Evolutionary conservation across 2,888 invertebrate species (phyloP).

Genomic region (Drosophila tanythrix): DNA sequence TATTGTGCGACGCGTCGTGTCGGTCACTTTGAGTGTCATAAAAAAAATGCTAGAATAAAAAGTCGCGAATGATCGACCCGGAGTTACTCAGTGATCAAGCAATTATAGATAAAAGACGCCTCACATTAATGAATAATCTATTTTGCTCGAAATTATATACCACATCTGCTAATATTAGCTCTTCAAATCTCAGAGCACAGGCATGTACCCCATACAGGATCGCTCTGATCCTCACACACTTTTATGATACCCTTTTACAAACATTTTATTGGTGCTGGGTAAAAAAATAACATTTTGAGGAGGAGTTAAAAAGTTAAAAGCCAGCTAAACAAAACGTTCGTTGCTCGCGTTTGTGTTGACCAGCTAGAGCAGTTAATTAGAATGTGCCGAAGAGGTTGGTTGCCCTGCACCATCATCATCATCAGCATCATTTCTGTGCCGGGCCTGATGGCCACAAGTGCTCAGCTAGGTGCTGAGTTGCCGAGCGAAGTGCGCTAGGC

Average conservation of each 20-base stretch:
- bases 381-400: conserved; percentile 59
- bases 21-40: conserved; percentile 81
- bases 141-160: neutral
- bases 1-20: conserved; percentile 73
- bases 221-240: neutral
- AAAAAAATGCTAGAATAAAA: conserved; percentile 44
- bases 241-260: conserved; percentile 6
- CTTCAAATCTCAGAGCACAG: neutral
- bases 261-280: conserved; percentile 22
- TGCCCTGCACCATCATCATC: conserved; percentile 24
- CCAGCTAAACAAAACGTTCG: conserved; percentile 71
- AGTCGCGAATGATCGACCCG: neutral
- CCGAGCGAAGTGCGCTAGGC: conserved; percentile 69
- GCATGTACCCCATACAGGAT: neutral
- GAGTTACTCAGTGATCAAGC: conserved; percentile 3
- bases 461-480: conserved; percentile 28
- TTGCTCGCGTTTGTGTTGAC: conserved; percentile 78
- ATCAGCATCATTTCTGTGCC: conserved; percentile 9
- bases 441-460: conserved; percentile 24
- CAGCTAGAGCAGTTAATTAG: conserved; percentile 82
- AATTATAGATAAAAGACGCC: neutral
- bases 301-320: conserved; percentile 75
- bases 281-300: conserved; percentile 15
- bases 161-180: neutral
- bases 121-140: neutral